These are phyloP conservation scores for Pteropus rufus DNA, from an alignment of 2,797 vertebrate species.

Conservation along the genomic window DNA sequence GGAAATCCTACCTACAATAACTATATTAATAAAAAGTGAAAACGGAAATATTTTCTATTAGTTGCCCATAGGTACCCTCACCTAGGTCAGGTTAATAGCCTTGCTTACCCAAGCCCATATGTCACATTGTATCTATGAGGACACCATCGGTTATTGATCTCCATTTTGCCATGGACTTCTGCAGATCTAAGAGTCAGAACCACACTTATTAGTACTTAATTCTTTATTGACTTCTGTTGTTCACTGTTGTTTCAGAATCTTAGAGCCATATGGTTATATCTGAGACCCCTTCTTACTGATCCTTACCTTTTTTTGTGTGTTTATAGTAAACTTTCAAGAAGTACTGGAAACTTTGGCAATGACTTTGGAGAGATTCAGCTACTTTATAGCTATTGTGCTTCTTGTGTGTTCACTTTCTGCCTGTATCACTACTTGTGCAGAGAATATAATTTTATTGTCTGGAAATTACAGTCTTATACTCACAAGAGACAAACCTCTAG, in stretches of 20 bases:
- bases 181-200: neutral
- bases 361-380: neutral
- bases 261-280: neutral
- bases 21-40: neutral
- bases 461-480: neutral
- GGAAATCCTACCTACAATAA: neutral
- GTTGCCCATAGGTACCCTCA: neutral
- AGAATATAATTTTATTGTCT: neutral
- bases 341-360: neutral
- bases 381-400: neutral
- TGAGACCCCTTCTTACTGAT: neutral
- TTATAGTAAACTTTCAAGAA: neutral
- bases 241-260: neutral
- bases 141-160: neutral
- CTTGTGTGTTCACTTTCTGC: neutral
- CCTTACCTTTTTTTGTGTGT: neutral
- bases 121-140: neutral
- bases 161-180: neutral
- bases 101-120: neutral
- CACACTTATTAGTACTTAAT: neutral
- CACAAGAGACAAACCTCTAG: neutral
- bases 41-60: neutral
- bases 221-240: neutral
- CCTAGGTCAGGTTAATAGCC: neutral
- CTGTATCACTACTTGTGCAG: neutral